Evolutionary conservation across 2,888 invertebrate species (phyloP).

Genomic region (Lasiommata megera): DNA sequence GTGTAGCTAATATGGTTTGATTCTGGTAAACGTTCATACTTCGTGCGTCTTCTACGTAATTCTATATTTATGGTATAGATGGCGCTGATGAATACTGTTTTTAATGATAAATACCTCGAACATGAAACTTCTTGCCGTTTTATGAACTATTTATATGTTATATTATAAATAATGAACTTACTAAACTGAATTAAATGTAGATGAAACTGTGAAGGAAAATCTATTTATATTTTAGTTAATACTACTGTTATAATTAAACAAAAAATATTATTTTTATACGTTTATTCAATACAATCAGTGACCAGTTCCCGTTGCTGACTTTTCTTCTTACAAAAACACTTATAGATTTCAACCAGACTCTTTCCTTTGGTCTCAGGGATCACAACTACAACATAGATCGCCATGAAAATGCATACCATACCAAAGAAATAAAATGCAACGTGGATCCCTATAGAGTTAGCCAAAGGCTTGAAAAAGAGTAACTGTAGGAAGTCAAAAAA

Average conservation of each 20-base stretch:
- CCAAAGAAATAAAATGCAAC: conserved; percentile 60
- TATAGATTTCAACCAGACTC: conserved; percentile 56
- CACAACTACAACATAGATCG: conserved; percentile 47
- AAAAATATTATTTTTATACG: no score
- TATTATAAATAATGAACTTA: no score
- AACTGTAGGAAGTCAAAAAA: conserved; percentile 53
- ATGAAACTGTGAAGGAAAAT: neutral
- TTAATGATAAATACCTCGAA: no score
- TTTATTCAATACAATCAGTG: neutral
- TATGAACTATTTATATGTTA: no score
- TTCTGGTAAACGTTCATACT: no score
- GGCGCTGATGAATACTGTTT: no score
- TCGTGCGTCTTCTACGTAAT: no score
- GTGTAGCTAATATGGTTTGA: neutral
- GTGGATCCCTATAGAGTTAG: conserved; percentile 50
- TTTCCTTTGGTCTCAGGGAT: conserved; percentile 61
- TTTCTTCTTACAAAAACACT: conserved; percentile 16
- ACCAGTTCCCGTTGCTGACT: neutral
- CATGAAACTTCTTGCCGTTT: no score
- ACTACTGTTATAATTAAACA: no score
- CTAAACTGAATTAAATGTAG: no score
- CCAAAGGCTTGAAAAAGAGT: conserved; percentile 61
- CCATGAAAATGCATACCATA: conserved; percentile 46
- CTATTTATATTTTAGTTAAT: neutral
- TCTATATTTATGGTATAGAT: no score